Conservation (phyloP, 1,140 invertebrate genomes). For the Microplitis demolitor region DNA sequence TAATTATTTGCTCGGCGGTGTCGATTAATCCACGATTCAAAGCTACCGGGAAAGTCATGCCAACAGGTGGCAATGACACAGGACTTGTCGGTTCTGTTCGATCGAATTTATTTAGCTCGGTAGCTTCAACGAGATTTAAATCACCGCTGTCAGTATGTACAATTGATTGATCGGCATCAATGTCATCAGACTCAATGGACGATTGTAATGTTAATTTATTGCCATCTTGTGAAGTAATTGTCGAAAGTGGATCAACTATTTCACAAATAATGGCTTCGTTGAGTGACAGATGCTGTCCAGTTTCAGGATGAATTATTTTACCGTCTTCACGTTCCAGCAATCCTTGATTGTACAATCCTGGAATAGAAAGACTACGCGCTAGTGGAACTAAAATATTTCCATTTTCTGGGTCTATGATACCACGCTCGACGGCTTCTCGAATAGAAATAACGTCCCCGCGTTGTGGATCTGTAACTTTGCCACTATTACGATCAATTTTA, state of each 20-base stretch:
- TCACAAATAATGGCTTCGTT: conserved; percentile 85
- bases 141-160: conserved; percentile 70
- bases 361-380: conserved; percentile 78
- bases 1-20: conserved; percentile 69
- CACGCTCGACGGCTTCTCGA: conserved; percentile 81
- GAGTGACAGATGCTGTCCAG: conserved; percentile 74
- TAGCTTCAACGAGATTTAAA: conserved; percentile 75
- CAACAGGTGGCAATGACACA: conserved; percentile 65
- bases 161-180: conserved; percentile 75
- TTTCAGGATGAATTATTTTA: conserved; percentile 90
- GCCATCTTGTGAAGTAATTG: conserved; percentile 62
- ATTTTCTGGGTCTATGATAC: conserved; percentile 79
- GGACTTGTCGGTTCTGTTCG: conserved; percentile 46
- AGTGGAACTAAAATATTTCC: conserved; percentile 82
- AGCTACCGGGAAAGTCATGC: conserved; percentile 82
- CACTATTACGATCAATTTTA: conserved; percentile 75
- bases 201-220: conserved; percentile 71
- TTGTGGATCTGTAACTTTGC: conserved; percentile 82
- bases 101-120: conserved; percentile 70
- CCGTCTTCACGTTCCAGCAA: conserved; percentile 77
- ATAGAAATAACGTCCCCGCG: conserved; percentile 79
- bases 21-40: conserved; percentile 79
- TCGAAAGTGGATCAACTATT: conserved; percentile 80
- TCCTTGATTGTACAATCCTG: conserved; percentile 82
- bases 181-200: conserved; percentile 78